Conservation (phyloP, 1,140 invertebrate genomes). For the Cyphomyrmex costatus region DNA sequence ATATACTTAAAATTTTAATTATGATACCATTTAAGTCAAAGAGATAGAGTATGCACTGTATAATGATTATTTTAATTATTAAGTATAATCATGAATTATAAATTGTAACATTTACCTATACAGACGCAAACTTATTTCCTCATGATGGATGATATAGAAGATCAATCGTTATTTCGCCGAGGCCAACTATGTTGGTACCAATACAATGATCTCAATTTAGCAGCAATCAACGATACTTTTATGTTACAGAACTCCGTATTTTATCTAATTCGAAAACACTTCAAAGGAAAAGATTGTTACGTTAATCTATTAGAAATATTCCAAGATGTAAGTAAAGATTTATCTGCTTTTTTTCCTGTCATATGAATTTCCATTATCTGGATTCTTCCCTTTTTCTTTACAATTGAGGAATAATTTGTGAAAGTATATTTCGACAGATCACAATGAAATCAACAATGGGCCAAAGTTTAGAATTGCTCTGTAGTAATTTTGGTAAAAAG, state of each 20-base stretch:
- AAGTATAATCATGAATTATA: not conserved
- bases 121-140: slow-evolving; percentile 94
- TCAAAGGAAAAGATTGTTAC: slow-evolving; percentile 93
- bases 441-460: slow-evolving; percentile 93
- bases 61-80: not conserved
- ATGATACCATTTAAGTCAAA: not conserved
- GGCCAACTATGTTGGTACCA: slow-evolving; percentile 96
- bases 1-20: not conserved
- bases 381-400: not conserved
- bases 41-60: not conserved
- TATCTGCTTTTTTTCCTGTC: not conserved
- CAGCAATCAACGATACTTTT: slow-evolving; percentile 95
- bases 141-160: slow-evolving; percentile 97
- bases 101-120: not conserved
- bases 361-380: not conserved
- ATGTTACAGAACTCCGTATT: slow-evolving; percentile 93
- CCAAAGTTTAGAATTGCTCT: slow-evolving; percentile 89
- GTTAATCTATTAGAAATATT: slow-evolving; percentile 94
- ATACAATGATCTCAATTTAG: slow-evolving; percentile 91
- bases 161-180: slow-evolving; percentile 92
- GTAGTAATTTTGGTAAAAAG: slow-evolving; percentile 86
- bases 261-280: slow-evolving; percentile 92
- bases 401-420: not conserved
- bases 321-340: slow-evolving; percentile 92
- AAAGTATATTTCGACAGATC: slow-evolving; percentile 85